These are phyloP conservation scores for Drosophila sordidula DNA, from an alignment of 2,888 invertebrate species.

Conservation along the genomic window DNA sequence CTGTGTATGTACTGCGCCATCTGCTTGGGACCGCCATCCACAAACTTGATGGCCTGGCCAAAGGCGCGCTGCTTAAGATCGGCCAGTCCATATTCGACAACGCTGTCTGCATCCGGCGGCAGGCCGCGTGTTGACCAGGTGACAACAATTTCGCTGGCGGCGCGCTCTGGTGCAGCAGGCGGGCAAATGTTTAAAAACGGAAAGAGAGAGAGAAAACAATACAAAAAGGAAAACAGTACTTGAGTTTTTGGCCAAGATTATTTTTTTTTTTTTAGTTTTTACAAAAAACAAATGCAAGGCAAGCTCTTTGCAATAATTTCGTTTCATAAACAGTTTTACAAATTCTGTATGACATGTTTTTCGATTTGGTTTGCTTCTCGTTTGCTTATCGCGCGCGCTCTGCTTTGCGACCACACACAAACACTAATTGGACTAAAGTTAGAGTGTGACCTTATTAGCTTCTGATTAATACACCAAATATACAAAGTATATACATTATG, in stretches of 20 bases:
- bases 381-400: constrained; percentile 29
- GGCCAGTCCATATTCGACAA: constrained; percentile 91
- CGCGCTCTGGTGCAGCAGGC: constrained; percentile 85
- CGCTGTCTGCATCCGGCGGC: constrained; percentile 85
- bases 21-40: constrained; percentile 89
- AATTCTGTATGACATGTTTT: constrained; percentile 17
- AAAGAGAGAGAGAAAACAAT: constrained; percentile 58
- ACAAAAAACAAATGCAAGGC: background rate
- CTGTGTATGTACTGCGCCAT: constrained; percentile 92
- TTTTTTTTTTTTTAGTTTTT: background rate
- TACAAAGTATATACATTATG: background rate
- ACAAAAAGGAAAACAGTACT: constrained; percentile 44
- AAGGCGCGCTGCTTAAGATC: constrained; percentile 84
- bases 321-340: constrained; percentile 11
- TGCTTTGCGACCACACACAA: background rate
- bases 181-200: background rate
- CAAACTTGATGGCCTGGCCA: constrained; percentile 88
- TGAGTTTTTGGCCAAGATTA: constrained; percentile 29
- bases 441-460: constrained; percentile 27
- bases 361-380: constrained; percentile 27
- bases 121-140: constrained; percentile 93
- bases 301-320: background rate
- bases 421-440: constrained; percentile 7
- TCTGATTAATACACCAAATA: constrained; percentile 18
- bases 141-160: constrained; percentile 89